Evolutionary conservation across 2,113 vertebrate species (phyloP), one percentile per base, ranked within the genome.

Genomic region (Podarcis cretensis): DNA sequence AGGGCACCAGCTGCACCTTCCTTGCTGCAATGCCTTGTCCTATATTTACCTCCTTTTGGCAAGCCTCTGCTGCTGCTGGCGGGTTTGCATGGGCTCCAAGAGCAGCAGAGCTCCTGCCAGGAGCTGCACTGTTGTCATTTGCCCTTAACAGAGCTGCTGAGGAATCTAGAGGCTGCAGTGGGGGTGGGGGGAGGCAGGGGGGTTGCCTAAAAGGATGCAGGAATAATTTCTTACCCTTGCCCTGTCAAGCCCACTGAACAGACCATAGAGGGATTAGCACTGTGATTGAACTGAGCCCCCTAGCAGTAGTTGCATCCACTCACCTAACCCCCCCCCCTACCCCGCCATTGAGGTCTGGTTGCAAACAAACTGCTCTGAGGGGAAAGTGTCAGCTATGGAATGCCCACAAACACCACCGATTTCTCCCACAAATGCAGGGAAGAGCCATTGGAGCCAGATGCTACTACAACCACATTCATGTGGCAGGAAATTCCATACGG

Each of bases 11-110:
- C 7, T 1, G 74, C n/a, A 77, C 65, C 86, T 82, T 0, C 90
- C 95, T 89, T 87, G 66, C 92, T 32, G 54, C 83, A 87, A 89
- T 79, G 85, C 88, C 85, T 81, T 21, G 85, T 87, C 95, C 93
- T 87, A n/a, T 86, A 65, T 85, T 71, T 0, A 82, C 83, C 90
- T 87, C 88, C 90, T 54, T 14, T 65, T 86, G 91, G 59, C 86
- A 43, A 92, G 92, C 54, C 1, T 14, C 6, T 16, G 83, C 1
- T 3, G 13, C 35, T 5, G 35, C 81, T 69, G 80, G 1, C 37
- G 1, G 37, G 32, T 21, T 25, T 1, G 77, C 23, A 9, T 37
- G 74, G 74, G 74, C 74, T 21, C 32, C 32, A 4, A 35, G 73
- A 75, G 32, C 12, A 20, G 73, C 66, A 69, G 66, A 69, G 25